These are phyloP conservation scores for Spilogale gracilis DNA, from an alignment of 2,113 vertebrate species.

Conservation along the genomic window DNA sequence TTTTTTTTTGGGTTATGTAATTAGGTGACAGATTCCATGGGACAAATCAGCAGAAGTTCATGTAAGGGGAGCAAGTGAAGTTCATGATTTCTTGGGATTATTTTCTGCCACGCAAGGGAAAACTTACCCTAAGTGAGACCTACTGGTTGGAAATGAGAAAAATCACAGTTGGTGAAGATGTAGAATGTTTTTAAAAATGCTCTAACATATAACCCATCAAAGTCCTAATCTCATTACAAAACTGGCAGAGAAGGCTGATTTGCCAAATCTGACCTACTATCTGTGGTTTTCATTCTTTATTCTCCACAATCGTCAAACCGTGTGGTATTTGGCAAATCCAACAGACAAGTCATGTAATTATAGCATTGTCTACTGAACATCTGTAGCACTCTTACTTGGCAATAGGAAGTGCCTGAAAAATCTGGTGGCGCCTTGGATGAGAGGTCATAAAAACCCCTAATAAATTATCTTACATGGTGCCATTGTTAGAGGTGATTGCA, in stretches of 20 bases:
- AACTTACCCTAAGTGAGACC: neutral
- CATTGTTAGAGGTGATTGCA: neutral
- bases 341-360: neutral
- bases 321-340: neutral
- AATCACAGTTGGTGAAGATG: neutral
- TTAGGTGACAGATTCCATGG: neutral
- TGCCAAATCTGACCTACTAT: neutral
- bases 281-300: neutral
- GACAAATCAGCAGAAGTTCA: neutral
- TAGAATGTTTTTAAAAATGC: neutral
- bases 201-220: neutral
- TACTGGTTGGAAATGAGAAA: neutral
- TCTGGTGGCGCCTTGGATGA: neutral
- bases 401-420: neutral
- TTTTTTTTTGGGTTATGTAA: neutral
- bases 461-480: constrained; percentile 19
- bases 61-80: neutral
- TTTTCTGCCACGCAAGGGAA: neutral
- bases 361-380: neutral
- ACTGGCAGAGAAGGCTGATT: neutral
- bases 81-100: neutral
- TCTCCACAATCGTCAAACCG: neutral
- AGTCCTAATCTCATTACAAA: neutral
- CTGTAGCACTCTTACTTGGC: neutral
- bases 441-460: constrained; percentile 26